Evolutionary conservation across 2,797 vertebrate genomes (phyloP), one percentile per base, ranked within the genome.

Genomic region (Lepus oiostolus): DNA sequence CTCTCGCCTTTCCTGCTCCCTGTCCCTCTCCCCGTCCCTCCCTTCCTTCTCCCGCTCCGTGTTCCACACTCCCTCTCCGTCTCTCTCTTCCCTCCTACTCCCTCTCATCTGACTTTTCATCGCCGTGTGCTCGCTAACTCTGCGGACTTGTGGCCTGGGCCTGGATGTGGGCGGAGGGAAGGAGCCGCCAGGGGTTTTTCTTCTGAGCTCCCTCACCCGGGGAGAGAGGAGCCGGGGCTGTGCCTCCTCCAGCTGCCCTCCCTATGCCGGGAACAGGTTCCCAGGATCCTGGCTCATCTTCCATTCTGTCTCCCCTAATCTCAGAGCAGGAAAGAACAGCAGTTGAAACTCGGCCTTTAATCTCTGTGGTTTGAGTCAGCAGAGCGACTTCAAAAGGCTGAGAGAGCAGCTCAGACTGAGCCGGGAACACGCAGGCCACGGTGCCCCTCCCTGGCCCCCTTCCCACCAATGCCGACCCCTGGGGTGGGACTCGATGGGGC

Each of bases 271-370:
- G 63, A 24, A 30, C 17, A 28, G 30, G 22, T 26, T 21, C 54
- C 11, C 10, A 10, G 2, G 1, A 14, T 1, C 52, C 17, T 1
- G 1, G 1, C 28, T 24, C 42, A 3, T 0, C 1, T 2, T 19
- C 2, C 0, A 0, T 12, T 28, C 81, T 19, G 0, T 4, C 63
- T 60, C 22, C 60, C 24, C 67, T n/a, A 5, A 47, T 92, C 58
- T 63, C 67, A 60, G 8, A 42, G 17, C 30, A 38, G 63, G n/a
- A 52, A n/a, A 0, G 71, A 81, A 5, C 47, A 4, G n/a, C 0
- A 0, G 38, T 7, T 47, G 74, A 52, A 76, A 77, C 30, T n/a
- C 22, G 19, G 70, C n/a, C 83, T 88, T 65, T 75, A 42, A 50
- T 77, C 85, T 71, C 88, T 79, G 92, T 17, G 38, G 16, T 26